These are phyloP conservation scores for Alosa alosa DNA, from an alignment of 2,113 vertebrate species.

Conservation along the genomic window DNA sequence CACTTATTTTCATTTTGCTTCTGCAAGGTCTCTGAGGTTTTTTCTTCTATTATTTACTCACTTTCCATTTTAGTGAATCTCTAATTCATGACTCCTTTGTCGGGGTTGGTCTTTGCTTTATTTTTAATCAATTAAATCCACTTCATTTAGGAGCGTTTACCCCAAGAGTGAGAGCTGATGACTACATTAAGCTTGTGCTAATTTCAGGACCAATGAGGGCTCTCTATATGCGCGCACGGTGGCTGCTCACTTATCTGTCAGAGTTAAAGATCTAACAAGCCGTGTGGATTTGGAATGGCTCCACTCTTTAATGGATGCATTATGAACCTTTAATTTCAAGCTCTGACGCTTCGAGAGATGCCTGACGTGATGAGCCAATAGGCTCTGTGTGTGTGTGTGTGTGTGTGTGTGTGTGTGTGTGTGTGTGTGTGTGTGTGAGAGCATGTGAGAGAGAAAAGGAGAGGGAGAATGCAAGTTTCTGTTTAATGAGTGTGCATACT, in stretches of 20 bases:
- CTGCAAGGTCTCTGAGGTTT: background rate
- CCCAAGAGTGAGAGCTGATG: conserved; percentile 30
- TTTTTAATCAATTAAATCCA: conserved; percentile 20
- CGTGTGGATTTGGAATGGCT: conserved; percentile 20
- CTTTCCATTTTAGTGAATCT: background rate
- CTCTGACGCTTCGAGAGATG: conserved; percentile 24
- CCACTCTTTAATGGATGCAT: conserved; percentile 31
- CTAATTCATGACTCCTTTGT: background rate
- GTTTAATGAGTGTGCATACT: too few species aligned
- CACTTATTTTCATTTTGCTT: background rate
- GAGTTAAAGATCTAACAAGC: conserved; percentile 36
- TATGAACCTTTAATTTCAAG: conserved; percentile 44
- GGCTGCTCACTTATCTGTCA: conserved; percentile 20
- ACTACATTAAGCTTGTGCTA: conserved; percentile 34
- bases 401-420: background rate
- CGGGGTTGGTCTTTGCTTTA: background rate
- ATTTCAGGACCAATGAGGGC: background rate
- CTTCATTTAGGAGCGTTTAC: conserved; percentile 30
- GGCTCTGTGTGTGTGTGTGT: background rate
- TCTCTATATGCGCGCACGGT: background rate
- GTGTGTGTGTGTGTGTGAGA: conserved; percentile 3
- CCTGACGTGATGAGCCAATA: conserved; percentile 5
- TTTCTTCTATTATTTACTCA: background rate
- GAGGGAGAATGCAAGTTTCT: too few species aligned
- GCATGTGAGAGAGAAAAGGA: background rate